phyloP scores from a whole-genome alignment of 2,113 vertebrate species.

The Synchiropus splendidus region DNA sequence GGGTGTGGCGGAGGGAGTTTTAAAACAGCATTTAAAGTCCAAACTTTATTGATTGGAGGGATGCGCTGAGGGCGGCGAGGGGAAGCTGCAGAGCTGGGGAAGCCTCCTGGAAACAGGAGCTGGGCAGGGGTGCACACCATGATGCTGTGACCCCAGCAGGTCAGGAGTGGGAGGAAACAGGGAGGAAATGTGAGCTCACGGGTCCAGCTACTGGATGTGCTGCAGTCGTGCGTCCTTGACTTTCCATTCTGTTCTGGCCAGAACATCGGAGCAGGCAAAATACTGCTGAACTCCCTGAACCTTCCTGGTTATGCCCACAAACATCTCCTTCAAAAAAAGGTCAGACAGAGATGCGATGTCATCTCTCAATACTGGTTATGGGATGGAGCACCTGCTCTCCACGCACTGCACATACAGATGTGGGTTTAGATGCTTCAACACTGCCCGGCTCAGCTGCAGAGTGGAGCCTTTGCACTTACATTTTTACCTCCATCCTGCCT shows the following conservation, averaged over 20 bases:
- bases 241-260: no score
- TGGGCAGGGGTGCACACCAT: slow-evolving; percentile 29
- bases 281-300: no score
- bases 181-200: slow-evolving; percentile 63
- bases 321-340: no score
- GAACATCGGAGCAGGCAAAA: neutral
- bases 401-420: no score
- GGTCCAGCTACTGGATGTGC: slow-evolving; percentile 39
- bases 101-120: slow-evolving; percentile 50
- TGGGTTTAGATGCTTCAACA: no score
- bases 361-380: no score
- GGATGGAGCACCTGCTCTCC: no score
- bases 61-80: slow-evolving; percentile 7
- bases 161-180: slow-evolving; percentile 49
- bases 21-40: neutral
- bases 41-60: neutral
- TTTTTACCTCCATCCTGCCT: no score
- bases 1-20: slow-evolving; percentile 1
- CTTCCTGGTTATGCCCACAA: no score
- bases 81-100: slow-evolving; percentile 33
- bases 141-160: slow-evolving; percentile 46
- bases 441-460: no score
- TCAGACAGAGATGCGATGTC: no score
- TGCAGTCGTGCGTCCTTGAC: slow-evolving; percentile 10
- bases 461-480: no score